These are phyloP conservation scores for Apteryx mantelli DNA, from an alignment of 2,113 vertebrate genomes.

Conservation along the genomic window DNA sequence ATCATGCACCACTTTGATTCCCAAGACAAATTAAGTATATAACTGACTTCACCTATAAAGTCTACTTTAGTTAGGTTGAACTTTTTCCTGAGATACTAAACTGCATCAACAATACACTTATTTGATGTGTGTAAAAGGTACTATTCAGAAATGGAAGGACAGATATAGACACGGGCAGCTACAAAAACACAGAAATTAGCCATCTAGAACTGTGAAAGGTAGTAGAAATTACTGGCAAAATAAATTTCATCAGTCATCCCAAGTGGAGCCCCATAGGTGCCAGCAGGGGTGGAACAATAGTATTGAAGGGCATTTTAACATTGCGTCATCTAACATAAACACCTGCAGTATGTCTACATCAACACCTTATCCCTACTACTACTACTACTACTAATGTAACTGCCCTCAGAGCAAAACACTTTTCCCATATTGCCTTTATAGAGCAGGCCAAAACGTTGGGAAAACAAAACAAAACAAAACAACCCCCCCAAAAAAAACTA, in stretches of 20 bases:
- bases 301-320: background rate
- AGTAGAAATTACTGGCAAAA: background rate
- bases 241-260: background rate
- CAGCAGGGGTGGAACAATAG: background rate
- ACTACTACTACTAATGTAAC: background rate
- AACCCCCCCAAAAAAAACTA: too few relatives aligned
- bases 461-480: background rate
- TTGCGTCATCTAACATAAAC: background rate
- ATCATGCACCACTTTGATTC: background rate
- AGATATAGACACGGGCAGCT: background rate
- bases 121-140: background rate
- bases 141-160: background rate
- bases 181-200: background rate
- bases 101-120: background rate
- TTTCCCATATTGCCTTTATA: background rate
- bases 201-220: background rate
- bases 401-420: background rate
- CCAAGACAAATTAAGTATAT: background rate
- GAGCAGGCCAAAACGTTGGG: background rate
- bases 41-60: background rate
- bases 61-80: background rate
- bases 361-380: background rate
- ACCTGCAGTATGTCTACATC: background rate
- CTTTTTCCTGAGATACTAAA: background rate
- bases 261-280: background rate